Base-by-base conservation (phyloP, 2,113 vertebrate species). In the Aramus guarauna region DNA sequence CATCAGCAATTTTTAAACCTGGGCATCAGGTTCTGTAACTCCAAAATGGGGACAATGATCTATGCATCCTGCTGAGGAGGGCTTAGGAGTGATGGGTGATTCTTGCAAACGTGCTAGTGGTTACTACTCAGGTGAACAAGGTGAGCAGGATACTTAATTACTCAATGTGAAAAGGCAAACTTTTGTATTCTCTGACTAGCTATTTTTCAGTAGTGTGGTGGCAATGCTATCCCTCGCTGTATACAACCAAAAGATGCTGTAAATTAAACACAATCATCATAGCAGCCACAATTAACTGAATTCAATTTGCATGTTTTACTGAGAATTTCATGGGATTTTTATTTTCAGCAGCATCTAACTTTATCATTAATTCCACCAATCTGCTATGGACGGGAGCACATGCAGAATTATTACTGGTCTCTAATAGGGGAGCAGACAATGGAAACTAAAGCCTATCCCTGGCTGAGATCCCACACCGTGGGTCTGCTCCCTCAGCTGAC, bases 241-340 rank as follows among this genome's bases (percentile, higher is more conserved):
- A 48, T 37, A 41, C 67, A 75, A 18, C 75, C 59, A 91, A 82
- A 79, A 93, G 52, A 81, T 56, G 73, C 56, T 94, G 73, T 82
- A 95, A 88, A 94, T 90, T 79, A 91, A 93, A 93, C 74, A 90
- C 20, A 83, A 36, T 87, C 79, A 71, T 89, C 19, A 3, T 27
- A 60, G 56, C 53, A 87, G 82, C 48, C 59, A 85, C 67, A 80
- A 67, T 88, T 77, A 95, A 85, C 62, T 68, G 76, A 80, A 83
- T 77, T 94, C 55, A 85, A 74, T 94, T 94, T 93, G 20, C 30
- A 21, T 60, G 23, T 79, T 93, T 77, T 75, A 36, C 64, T 88
- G 73, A 81, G 9, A 69, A 67, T 68, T 94, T 86, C 62, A 91
- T 91, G 47, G 55, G 27, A 53, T 59, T 92, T 77, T 90, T 92